A percentile compares a stretch with the other conserved stretches of the same genome.
phyloP scores from a whole-genome alignment of 2,113 vertebrate species.

The Coregonus clupeaformis region DNA sequence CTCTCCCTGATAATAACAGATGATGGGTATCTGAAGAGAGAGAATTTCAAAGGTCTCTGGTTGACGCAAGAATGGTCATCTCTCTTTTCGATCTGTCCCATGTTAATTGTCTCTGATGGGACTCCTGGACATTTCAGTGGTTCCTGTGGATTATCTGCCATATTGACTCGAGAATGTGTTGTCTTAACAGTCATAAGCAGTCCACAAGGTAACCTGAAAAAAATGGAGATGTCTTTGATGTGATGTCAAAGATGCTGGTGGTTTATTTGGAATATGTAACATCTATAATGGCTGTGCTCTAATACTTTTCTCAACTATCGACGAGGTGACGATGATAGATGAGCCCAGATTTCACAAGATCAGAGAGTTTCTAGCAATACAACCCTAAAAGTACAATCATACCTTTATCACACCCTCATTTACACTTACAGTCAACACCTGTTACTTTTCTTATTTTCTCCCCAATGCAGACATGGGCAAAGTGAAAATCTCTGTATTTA shows the following conservation, averaged over 20 bases:
- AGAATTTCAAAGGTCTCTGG: conserved; percentile 21
- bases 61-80: conserved; percentile 8
- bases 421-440: too few species aligned
- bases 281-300: neutral
- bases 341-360: neutral
- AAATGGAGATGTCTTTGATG: too few species aligned
- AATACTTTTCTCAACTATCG: neutral
- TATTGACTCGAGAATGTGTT: neutral
- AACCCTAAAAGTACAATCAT: too few species aligned
- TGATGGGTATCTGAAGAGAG: neutral
- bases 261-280: too few species aligned
- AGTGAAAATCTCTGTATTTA: neutral
- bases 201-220: neutral
- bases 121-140: neutral
- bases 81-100: neutral
- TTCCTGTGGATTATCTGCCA: neutral
- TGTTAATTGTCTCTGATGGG: neutral
- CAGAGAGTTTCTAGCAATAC: neutral
- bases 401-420: neutral
- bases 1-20: conserved; percentile 1
- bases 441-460: too few species aligned
- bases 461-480: neutral
- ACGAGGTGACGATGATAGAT: neutral
- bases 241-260: too few species aligned
- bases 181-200: neutral